A percentile compares a stretch with the other conserved stretches of the same genome.
Evolutionary conservation across 1,140 invertebrate genomes (phyloP).

Genomic region (Maniola jurtina): DNA sequence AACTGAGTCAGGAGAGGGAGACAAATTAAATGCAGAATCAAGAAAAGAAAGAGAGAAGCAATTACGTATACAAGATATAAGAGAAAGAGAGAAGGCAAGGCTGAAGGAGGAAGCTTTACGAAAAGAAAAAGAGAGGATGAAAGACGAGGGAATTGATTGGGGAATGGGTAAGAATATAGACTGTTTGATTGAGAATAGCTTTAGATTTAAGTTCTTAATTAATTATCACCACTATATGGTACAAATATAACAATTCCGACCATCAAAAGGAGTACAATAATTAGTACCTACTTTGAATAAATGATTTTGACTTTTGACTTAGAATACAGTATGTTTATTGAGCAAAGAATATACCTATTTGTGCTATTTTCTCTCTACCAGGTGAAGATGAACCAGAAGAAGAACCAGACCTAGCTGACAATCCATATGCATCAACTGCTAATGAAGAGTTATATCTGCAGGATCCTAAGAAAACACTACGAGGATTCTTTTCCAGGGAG

Average conservation of each 20-base stretch:
- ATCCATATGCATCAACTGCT: slow-evolving; percentile 88
- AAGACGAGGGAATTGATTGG: slow-evolving; percentile 91
- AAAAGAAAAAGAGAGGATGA: slow-evolving; percentile 57
- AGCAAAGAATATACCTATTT: not conserved
- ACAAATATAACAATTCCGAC: too few relatives aligned
- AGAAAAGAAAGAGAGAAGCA: slow-evolving; percentile 65
- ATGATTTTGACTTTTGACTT: not conserved
- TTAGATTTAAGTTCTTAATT: too few relatives aligned
- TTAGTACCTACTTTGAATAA: too few relatives aligned
- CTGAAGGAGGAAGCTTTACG: slow-evolving; percentile 57
- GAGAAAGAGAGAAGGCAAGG: slow-evolving; percentile 77
- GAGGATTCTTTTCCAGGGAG: slow-evolving; percentile 97
- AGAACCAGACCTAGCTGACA: slow-evolving; percentile 88
- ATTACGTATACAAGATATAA: slow-evolving; percentile 48
- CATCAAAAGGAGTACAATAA: too few relatives aligned
- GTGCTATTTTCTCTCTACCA: slow-evolving; percentile 43
- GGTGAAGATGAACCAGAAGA: slow-evolving; percentile 91
- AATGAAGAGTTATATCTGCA: slow-evolving; percentile 95
- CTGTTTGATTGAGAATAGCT: too few relatives aligned
- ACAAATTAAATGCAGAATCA: slow-evolving; percentile 65
- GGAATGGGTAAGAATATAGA: slow-evolving; percentile 86
- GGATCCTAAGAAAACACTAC: slow-evolving; percentile 96
- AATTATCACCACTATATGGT: too few relatives aligned
- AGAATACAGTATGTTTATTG: not conserved
- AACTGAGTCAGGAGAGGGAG: slow-evolving; percentile 68